These are phyloP conservation scores for Hippolais icterina DNA, from an alignment of 2,113 vertebrate species.

Conservation along the genomic window DNA sequence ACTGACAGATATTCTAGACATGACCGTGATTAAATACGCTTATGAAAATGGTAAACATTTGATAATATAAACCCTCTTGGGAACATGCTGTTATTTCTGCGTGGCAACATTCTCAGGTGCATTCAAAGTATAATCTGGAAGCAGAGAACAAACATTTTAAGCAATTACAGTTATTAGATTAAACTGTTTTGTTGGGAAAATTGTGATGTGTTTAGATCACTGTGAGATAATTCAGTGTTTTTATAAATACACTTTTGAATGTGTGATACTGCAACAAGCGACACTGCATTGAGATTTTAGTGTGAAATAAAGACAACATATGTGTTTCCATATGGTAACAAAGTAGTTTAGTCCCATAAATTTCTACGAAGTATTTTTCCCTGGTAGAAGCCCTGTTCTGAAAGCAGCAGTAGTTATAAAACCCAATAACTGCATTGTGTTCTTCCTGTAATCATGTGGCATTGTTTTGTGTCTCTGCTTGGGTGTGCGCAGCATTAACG, in stretches of 20 bases:
- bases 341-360: not conserved
- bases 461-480: not conserved
- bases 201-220: constrained; percentile 30
- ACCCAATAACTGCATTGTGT: not conserved
- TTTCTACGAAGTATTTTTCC: not conserved
- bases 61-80: constrained; percentile 48
- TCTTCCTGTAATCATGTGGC: not conserved
- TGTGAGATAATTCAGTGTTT: constrained; percentile 26
- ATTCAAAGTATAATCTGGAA: constrained; percentile 5
- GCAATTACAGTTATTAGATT: constrained; percentile 52
- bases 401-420: not conserved
- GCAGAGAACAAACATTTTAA: constrained; percentile 36
- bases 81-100: constrained; percentile 10
- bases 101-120: constrained; percentile 46
- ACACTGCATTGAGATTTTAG: not conserved
- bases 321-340: not conserved
- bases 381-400: not conserved
- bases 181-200: constrained; percentile 40
- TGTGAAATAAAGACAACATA: not conserved
- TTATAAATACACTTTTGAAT: constrained; percentile 15
- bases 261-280: not conserved
- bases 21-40: constrained; percentile 44
- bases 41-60: constrained; percentile 47
- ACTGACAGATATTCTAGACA: constrained; percentile 75
- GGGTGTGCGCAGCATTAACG: not conserved